Percentiles rank a stretch among this genome's conserved stretches.
These are phyloP conservation scores for Mesoclemmys tuberculata DNA, from an alignment of 2,113 vertebrate species.

Conservation along the genomic window DNA sequence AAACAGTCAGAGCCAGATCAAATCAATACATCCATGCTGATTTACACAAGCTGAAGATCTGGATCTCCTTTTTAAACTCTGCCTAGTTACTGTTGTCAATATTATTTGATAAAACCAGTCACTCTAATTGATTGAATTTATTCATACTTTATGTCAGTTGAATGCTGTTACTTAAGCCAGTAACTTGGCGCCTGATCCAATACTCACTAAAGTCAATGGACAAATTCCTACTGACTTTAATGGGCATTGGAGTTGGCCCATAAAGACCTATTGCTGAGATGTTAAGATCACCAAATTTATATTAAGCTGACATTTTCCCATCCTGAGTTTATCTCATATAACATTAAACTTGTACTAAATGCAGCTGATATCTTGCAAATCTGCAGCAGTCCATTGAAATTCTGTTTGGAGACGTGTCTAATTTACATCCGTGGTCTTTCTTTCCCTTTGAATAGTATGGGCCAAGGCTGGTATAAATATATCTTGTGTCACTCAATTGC, in stretches of 20 bases:
- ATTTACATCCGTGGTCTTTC: background rate
- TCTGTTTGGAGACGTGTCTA: background rate
- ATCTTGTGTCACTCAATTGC: background rate
- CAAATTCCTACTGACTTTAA: conserved; percentile 1
- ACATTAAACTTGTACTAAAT: background rate
- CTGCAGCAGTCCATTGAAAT: background rate
- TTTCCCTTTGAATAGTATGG: background rate
- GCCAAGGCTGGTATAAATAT: background rate
- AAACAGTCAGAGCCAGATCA: background rate
- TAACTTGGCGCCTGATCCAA: background rate
- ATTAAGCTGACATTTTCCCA: background rate
- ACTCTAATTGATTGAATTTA: background rate
- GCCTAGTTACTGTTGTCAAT: background rate
- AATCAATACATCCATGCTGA: fast-evolving
- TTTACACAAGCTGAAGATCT: background rate
- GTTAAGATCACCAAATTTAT: background rate
- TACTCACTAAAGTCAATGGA: background rate
- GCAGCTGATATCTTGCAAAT: background rate
- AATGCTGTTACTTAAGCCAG: background rate
- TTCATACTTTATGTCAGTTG: background rate
- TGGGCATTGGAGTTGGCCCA: background rate
- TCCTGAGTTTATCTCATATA: background rate
- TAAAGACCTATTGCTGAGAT: background rate
- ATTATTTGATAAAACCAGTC: background rate
- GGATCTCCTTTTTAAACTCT: background rate